These are phyloP conservation scores for Uloborus diversus DNA, from an alignment of 1,140 invertebrate genomes.

Conservation along the genomic window DNA sequence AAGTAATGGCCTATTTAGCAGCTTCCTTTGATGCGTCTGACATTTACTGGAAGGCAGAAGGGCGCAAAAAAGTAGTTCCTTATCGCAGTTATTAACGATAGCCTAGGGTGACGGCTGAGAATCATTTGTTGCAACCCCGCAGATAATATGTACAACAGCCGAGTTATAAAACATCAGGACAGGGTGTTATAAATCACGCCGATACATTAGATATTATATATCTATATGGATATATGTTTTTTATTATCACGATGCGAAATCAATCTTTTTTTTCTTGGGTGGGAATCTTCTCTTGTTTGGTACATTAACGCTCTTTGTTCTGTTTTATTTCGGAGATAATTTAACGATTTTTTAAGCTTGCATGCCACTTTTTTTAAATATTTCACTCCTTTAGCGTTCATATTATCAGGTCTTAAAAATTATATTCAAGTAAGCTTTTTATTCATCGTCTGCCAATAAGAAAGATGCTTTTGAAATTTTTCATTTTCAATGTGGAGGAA, in stretches of 20 bases:
- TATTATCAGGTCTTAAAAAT: too few relatives aligned
- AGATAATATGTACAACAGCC: slow-evolving; percentile 55
- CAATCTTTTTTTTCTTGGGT: slow-evolving; percentile 9
- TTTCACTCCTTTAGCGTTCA: too few relatives aligned
- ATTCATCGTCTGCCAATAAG: too few relatives aligned
- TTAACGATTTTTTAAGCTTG: too few relatives aligned
- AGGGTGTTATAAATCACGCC: slow-evolving; percentile 49
- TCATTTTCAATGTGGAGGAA: too few relatives aligned
- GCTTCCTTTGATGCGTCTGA: slow-evolving; percentile 54
- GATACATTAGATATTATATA: slow-evolving; percentile 55
- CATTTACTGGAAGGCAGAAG: slow-evolving; percentile 43
- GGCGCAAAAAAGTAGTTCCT: slow-evolving; percentile 47
- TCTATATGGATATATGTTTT: slow-evolving; percentile 39
- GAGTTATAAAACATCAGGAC: slow-evolving; percentile 53
- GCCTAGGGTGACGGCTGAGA: slow-evolving; percentile 49
- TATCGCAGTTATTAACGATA: slow-evolving; percentile 55
- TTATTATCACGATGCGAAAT: slow-evolving; percentile 37
- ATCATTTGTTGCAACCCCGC: slow-evolving; percentile 54
- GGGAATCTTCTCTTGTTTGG: slow-evolving; percentile 9
- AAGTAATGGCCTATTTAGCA: slow-evolving; percentile 56
- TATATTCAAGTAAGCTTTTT: too few relatives aligned
- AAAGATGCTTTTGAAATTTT: too few relatives aligned
- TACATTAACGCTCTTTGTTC: slow-evolving; percentile 33
- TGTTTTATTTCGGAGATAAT: too few relatives aligned
- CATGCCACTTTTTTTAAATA: too few relatives aligned